Base-by-base conservation (phyloP, 2,797 vertebrate genomes). In the Coendou prehensilis region DNA sequence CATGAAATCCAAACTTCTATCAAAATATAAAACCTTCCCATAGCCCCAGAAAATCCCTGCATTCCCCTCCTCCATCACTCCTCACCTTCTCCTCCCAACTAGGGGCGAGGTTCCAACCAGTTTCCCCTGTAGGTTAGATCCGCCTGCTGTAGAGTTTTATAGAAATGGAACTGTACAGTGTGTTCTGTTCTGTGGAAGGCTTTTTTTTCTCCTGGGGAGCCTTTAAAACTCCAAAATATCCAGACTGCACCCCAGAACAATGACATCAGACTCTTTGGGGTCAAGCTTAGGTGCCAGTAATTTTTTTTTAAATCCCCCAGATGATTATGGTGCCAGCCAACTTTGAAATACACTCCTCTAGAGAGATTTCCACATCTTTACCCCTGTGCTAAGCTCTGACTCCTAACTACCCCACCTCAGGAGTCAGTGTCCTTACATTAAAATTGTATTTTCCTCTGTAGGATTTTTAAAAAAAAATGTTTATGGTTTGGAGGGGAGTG, bases 61-160 rank as follows among this genome's bases (percentile, higher is more conserved):
- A 15, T 6, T 30, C 10, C 15, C 5, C 6, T 4, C 41, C 11
- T 2, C 7, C 13, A 28, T 33, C 37, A 41, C 23, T 2, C 13
- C 64, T 28, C 50, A 20, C 41, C 20, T 69, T 4, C 3, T 2
- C 10, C 15, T 61, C 50, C 50, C n/a, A 7, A 50, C 10, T 37
- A 57, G 47, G 76, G 47, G 13, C 11, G 17, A 13, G 20, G 75
- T 52, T 84, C 79, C 7, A 30, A 20, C 45, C 14, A 30, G 47
- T 52, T 61, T 63, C 2, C 3, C 22, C 22, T 8, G 2, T 13
- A 5, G 3, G 22, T 37, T 83, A 18, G 7, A 56, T 90, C 57
- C 47, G 17, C 37, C 54, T 52, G 26, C 67, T 61, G 26, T 0
- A 26, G 71, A 76, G 23, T 63, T 76, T 76, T 22, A 23, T 81